Percentiles rank a stretch among this genome's conserved stretches.
Conservation (phyloP, 2,888 invertebrate species). For the Epinotia bilunana region DNA sequence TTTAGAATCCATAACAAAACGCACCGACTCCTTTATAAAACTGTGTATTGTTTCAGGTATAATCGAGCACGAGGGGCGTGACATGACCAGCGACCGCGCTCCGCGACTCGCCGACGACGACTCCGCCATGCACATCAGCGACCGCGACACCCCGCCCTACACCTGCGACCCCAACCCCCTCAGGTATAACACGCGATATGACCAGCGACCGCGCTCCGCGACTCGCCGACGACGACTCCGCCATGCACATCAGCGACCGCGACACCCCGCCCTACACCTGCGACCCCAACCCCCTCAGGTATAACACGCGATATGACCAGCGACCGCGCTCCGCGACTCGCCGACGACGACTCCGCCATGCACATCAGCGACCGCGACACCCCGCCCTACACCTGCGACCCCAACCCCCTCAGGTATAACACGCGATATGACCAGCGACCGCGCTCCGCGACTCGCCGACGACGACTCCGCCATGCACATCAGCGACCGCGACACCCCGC, state of each 20-base stretch:
- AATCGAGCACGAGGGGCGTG: slow-evolving; percentile 73
- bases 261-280: slow-evolving; percentile 71
- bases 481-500: slow-evolving; percentile 64
- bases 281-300: slow-evolving; percentile 81
- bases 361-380: slow-evolving; percentile 71
- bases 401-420: slow-evolving; percentile 67
- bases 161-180: slow-evolving; percentile 80
- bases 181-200: slow-evolving; percentile 75
- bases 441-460: slow-evolving; percentile 62
- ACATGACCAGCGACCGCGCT: slow-evolving; percentile 77
- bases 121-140: slow-evolving; percentile 80
- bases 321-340: slow-evolving; percentile 60
- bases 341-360: slow-evolving; percentile 71
- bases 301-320: slow-evolving; percentile 73
- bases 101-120: slow-evolving; percentile 64
- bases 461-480: slow-evolving; percentile 77
- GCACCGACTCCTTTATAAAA: too few relatives aligned
- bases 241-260: slow-evolving; percentile 79
- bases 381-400: slow-evolving; percentile 70
- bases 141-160: slow-evolving; percentile 66
- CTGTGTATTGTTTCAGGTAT: slow-evolving; percentile 63
- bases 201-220: slow-evolving; percentile 72
- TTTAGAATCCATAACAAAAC: too few relatives aligned
- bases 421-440: neutral
- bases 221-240: slow-evolving; percentile 64